Conservation (phyloP, 2,888 invertebrate species). For the Schizaphis graminum region DNA sequence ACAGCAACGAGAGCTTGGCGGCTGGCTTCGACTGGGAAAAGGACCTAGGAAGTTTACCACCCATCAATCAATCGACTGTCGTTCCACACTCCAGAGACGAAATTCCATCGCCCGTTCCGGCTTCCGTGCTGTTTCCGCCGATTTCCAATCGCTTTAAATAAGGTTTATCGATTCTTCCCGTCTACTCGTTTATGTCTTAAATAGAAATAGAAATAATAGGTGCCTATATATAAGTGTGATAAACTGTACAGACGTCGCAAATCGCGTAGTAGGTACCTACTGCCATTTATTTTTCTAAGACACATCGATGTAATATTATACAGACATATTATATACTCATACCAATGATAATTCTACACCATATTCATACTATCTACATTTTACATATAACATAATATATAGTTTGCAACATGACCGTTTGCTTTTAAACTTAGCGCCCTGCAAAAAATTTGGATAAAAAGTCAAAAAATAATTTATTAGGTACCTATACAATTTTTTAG, state of each 20-base stretch:
- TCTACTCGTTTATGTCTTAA: background rate
- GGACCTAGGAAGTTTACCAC: slow-evolving; percentile 46
- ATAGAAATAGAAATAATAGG: background rate
- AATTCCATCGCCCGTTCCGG: slow-evolving; percentile 67
- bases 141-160: slow-evolving; percentile 62
- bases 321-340: background rate
- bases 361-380: background rate
- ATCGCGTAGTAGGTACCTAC: slow-evolving; percentile 4
- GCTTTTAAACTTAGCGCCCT: background rate
- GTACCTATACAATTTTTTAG: background rate
- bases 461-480: background rate
- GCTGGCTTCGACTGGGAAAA: slow-evolving; percentile 52
- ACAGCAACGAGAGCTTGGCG: slow-evolving; percentile 52
- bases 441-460: background rate
- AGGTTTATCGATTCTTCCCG: background rate
- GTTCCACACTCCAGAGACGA: slow-evolving; percentile 41
- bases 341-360: background rate
- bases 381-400: too few species aligned
- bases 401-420: too few species aligned
- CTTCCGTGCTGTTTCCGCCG: slow-evolving; percentile 67
- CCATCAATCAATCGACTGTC: slow-evolving; percentile 23
- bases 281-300: background rate
- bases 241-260: background rate
- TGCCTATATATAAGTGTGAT: background rate
- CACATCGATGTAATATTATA: background rate